phyloP scores from a whole-genome alignment of 37 sponge, comb jelly and placozoan species.

The Geodia barretti region DNA sequence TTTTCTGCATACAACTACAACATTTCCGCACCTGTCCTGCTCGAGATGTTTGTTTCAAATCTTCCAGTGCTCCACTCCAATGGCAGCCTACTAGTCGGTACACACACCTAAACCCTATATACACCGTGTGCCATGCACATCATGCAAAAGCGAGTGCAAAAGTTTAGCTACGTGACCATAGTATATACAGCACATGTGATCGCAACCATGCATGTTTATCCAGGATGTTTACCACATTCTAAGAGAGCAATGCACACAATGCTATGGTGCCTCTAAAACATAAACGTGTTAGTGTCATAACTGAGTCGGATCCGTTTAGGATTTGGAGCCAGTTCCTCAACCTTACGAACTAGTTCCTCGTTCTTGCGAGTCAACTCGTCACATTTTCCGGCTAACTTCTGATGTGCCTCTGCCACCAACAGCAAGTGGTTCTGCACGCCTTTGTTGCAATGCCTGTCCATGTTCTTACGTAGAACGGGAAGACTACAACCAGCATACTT shows the following conservation, averaged over 20 bases:
- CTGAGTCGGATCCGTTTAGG: no score
- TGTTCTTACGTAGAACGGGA: neutral
- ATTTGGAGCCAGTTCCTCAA: no score
- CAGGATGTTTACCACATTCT: no score
- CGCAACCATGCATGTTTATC: no score
- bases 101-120: neutral
- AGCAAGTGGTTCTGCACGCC: neutral
- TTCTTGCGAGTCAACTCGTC: no score
- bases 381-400: neutral
- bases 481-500: neutral
- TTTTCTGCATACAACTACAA: neutral
- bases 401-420: neutral
- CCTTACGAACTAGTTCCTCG: no score
- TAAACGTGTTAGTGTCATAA: no score
- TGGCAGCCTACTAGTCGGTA: conserved; percentile 2
- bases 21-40: neutral
- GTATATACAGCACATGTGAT: no score
- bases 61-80: conserved; percentile 1
- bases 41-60: neutral
- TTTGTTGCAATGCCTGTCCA: neutral
- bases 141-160: no score
- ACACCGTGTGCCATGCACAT: neutral
- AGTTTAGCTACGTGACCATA: no score
- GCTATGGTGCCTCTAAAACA: no score
- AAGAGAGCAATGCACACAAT: no score